Percentiles rank a stretch among this genome's conserved stretches.
phyloP scores from a whole-genome alignment of 1,140 invertebrate species.

The Marisa cornuarietis region DNA sequence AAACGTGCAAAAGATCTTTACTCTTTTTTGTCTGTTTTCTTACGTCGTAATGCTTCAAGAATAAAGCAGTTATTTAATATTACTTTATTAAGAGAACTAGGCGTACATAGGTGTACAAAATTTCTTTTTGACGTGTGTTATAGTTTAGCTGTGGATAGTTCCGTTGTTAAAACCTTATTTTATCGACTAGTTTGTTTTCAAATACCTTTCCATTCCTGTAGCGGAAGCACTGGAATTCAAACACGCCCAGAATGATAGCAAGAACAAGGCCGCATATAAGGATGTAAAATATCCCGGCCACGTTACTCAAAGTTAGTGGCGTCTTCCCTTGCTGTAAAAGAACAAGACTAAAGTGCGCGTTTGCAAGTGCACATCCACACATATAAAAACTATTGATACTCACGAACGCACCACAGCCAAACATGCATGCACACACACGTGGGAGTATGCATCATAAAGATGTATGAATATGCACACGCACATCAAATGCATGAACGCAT shows the following conservation, averaged over 20 bases:
- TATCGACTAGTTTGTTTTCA: no score
- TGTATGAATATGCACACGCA: no score
- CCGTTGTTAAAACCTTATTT: not conserved
- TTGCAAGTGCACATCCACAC: not conserved
- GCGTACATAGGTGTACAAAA: no score
- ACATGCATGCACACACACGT: no score
- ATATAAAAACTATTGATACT: not conserved
- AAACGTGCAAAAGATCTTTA: no score
- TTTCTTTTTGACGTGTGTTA: not conserved
- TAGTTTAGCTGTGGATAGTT: not conserved
- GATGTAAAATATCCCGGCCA: conserved; percentile 98
- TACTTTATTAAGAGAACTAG: not conserved
- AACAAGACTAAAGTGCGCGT: not conserved
- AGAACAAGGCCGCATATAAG: conserved; percentile 90
- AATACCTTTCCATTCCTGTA: conserved; percentile 31
- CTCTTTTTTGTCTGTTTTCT: no score
- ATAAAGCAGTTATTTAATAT: not conserved
- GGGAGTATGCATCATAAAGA: no score
- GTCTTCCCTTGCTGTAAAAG: conserved; percentile 71
- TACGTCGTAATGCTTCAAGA: no score
- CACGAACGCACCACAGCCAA: no score
- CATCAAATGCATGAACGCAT: no score
- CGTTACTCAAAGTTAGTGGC: conserved; percentile 93
- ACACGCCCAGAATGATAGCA: conserved; percentile 87
- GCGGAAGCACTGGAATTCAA: conserved; percentile 76